These are phyloP conservation scores for Mohoua ochrocephala DNA, from an alignment of 2,113 vertebrate species.

Conservation along the genomic window DNA sequence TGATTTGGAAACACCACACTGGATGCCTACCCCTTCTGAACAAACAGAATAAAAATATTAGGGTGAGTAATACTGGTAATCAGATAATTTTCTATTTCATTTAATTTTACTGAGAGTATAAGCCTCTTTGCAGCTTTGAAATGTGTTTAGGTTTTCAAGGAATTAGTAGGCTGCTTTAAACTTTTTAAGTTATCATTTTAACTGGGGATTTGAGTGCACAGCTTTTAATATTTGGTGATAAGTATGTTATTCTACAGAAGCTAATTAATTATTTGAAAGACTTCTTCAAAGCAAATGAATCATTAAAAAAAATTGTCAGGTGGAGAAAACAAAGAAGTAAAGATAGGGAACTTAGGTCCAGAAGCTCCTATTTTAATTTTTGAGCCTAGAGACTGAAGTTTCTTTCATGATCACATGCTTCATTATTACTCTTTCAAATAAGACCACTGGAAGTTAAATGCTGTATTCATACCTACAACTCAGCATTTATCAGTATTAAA, in stretches of 20 bases:
- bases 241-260: background rate
- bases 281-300: background rate
- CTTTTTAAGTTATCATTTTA: constrained; percentile 36
- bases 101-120: constrained; percentile 25
- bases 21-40: background rate
- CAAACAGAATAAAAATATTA: background rate
- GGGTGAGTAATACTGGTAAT: background rate
- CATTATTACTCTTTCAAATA: background rate
- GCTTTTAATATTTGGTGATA: constrained; percentile 25
- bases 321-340: background rate
- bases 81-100: constrained; percentile 20
- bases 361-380: background rate
- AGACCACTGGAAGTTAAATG: background rate
- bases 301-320: background rate
- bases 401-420: background rate
- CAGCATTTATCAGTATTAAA: background rate
- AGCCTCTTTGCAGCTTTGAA: background rate
- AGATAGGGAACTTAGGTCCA: background rate
- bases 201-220: constrained; percentile 3
- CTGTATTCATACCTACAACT: background rate
- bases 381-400: background rate
- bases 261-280: constrained; percentile 53
- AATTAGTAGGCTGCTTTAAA: constrained; percentile 14
- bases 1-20: background rate
- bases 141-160: constrained; percentile 25